Conservation (phyloP, 2,888 invertebrate species). For the Athetis lepigone region DNA sequence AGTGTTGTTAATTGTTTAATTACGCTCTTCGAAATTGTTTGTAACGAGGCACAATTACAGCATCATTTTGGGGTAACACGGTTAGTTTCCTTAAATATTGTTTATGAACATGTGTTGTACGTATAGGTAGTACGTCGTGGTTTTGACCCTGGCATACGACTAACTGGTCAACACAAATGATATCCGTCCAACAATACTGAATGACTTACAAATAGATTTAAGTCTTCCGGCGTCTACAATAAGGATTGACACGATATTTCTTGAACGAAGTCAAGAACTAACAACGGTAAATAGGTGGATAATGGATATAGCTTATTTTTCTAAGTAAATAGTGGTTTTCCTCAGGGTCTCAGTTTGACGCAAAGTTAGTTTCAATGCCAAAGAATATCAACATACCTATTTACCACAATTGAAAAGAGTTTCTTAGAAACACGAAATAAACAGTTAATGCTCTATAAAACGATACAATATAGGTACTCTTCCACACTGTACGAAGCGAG, state of each 20-base stretch:
- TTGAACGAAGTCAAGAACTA: constrained; percentile 26
- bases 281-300: not conserved
- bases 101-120: not conserved
- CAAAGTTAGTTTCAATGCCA: too few species aligned
- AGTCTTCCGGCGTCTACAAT: constrained; percentile 52
- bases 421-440: constrained; percentile 10
- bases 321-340: too few species aligned
- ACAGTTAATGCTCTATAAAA: constrained; percentile 23
- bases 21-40: too few species aligned
- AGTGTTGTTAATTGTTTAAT: too few species aligned
- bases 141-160: constrained; percentile 51
- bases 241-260: constrained; percentile 27
- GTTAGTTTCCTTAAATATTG: not conserved
- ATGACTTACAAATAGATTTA: constrained; percentile 55
- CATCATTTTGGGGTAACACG: not conserved
- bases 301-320: too few species aligned
- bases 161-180: constrained; percentile 30
- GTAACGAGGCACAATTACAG: too few species aligned
- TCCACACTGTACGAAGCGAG: constrained; percentile 14
- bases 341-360: too few species aligned
- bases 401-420: not conserved
- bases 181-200: constrained; percentile 42
- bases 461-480: constrained; percentile 19
- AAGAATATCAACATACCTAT: not conserved
- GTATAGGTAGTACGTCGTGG: constrained; percentile 32